A percentile compares a stretch with the other conserved stretches of the same genome.
Evolutionary conservation across 1,140 invertebrate species (phyloP).

Genomic region (Drosophila gunungcola): DNA sequence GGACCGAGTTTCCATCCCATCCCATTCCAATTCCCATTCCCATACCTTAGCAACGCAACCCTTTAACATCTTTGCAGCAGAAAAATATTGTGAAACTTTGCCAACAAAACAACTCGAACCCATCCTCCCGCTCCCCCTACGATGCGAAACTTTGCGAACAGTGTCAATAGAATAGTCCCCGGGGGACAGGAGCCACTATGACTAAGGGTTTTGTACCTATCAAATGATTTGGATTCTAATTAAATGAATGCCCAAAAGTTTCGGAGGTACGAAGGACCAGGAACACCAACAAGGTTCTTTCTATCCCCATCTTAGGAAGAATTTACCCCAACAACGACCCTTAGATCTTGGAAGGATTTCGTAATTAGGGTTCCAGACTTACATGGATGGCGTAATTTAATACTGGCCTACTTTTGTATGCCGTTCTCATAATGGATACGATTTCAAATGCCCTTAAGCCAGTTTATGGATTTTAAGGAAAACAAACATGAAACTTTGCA

Average conservation of each 20-base stretch:
- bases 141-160: conserved; percentile 39
- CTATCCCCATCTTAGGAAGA: conserved; percentile 4
- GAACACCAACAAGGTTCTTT: conserved; percentile 5
- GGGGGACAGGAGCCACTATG: conserved; percentile 46
- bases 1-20: conserved; percentile 15
- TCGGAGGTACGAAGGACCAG: conserved; percentile 10
- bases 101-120: conserved; percentile 51
- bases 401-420: not conserved
- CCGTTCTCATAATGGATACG: conserved; percentile 3
- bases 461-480: not conserved
- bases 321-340: conserved; percentile 14
- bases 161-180: conserved; percentile 52
- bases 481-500: too few relatives aligned
- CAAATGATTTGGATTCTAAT: conserved; percentile 56
- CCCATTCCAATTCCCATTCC: not conserved
- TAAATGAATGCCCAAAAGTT: conserved; percentile 50
- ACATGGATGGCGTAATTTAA: conserved; percentile 41
- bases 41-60: conserved; percentile 18
- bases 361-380: conserved; percentile 36
- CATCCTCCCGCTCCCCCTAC: not conserved
- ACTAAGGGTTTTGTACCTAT: conserved; percentile 53
- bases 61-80: conserved; percentile 54
- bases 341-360: conserved; percentile 26
- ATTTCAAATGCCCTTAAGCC: not conserved
- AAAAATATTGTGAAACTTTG: conserved; percentile 60